These are phyloP conservation scores for Leptinotarsa juncta DNA, from an alignment of 2,888 invertebrate species.

Conservation along the genomic window DNA sequence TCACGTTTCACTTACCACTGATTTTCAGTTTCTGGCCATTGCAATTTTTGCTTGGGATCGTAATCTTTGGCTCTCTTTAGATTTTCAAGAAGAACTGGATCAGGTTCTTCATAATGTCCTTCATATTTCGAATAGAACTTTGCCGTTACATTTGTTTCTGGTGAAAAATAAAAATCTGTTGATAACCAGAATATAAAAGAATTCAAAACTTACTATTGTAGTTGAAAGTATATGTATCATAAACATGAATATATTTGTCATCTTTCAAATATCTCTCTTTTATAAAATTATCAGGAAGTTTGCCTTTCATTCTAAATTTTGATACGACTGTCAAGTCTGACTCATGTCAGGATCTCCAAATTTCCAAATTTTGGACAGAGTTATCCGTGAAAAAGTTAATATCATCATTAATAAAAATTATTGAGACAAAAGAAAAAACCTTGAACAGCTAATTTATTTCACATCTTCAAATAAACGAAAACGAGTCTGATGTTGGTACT, in stretches of 20 bases:
- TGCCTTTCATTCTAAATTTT: slow-evolving; percentile 16
- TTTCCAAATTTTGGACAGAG: no score
- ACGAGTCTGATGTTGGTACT: no score
- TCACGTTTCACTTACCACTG: slow-evolving; percentile 50
- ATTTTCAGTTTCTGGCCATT: slow-evolving; percentile 60
- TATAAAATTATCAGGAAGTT: slow-evolving; percentile 49
- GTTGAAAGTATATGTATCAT: slow-evolving; percentile 56
- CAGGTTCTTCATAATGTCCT: slow-evolving; percentile 49
- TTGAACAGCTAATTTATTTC: no score
- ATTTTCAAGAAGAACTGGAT: slow-evolving; percentile 52
- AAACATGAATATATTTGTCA: slow-evolving; percentile 52
- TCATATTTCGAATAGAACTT: slow-evolving; percentile 63
- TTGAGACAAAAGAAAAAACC: no score
- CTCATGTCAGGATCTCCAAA: neutral
- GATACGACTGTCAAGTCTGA: neutral
- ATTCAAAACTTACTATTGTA: slow-evolving; percentile 51
- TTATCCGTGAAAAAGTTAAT: no score
- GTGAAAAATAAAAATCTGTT: slow-evolving; percentile 8
- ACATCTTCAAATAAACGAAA: no score
- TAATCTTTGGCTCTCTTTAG: slow-evolving; percentile 54
- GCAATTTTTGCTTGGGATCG: slow-evolving; percentile 55
- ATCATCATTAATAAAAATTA: no score
- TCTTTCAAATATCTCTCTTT: slow-evolving; percentile 56
- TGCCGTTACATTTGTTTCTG: slow-evolving; percentile 55
- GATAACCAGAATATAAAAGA: neutral